Conservation (phyloP, 2,888 invertebrate species). For the Phalera bucephala region DNA sequence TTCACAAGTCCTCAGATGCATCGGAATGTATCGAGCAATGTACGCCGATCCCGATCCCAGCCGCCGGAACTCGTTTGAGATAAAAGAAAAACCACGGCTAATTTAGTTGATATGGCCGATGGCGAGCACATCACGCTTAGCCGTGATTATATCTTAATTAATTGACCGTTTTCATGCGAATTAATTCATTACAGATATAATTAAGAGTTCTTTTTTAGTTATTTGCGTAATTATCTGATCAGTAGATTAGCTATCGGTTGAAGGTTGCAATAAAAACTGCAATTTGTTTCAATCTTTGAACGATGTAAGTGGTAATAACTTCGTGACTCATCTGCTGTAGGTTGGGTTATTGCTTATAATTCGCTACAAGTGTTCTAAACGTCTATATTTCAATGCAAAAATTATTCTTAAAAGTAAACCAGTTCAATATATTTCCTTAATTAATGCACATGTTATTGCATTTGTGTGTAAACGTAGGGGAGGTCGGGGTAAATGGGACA, state of each 20-base stretch:
- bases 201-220: conserved; percentile 21
- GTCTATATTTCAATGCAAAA: too few species aligned
- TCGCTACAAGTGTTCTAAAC: too few species aligned
- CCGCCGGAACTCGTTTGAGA: conserved; percentile 37
- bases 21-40: conserved; percentile 20
- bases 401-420: too few species aligned
- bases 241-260: conserved; percentile 20
- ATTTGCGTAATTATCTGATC: conserved; percentile 34
- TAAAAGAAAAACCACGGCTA: conserved; percentile 43
- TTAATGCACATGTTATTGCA: conserved; percentile 58
- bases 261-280: conserved; percentile 10
- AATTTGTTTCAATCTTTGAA: conserved; percentile 3
- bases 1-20: conserved; percentile 9
- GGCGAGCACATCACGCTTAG: conserved; percentile 45
- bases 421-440: conserved; percentile 50
- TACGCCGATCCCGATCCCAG: conserved; percentile 9
- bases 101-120: conserved; percentile 49
- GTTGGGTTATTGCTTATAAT: too few species aligned
- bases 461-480: conserved; percentile 57
- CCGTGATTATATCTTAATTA: conserved; percentile 50
- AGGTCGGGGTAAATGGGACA: conserved; percentile 51
- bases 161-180: conserved; percentile 45
- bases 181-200: conserved; percentile 45
- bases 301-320: too few species aligned
- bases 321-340: too few species aligned